phyloP scores from a whole-genome alignment of 2,113 vertebrate species.

The Electrona antarctica region DNA sequence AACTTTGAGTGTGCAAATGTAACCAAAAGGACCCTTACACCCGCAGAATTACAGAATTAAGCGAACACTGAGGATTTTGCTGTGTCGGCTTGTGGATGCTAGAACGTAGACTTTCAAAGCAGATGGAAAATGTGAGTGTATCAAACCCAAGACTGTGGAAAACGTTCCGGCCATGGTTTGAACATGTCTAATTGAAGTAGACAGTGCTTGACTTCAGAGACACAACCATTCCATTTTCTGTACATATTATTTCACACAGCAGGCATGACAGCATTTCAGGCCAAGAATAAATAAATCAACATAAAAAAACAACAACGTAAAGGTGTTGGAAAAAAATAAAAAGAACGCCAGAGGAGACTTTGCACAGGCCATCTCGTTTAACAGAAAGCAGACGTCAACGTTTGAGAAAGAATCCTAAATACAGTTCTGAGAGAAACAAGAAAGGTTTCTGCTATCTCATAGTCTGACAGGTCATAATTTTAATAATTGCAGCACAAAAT shows the following conservation, averaged over 20 bases:
- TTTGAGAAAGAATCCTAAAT: conserved; percentile 22
- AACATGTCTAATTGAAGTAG: conserved; percentile 74
- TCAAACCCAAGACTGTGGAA: conserved; percentile 64
- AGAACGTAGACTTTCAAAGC: conserved; percentile 53
- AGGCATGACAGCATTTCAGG: conserved; percentile 35
- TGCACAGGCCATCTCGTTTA: conserved; percentile 15
- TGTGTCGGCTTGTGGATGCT: conserved; percentile 35
- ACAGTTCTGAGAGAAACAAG: conserved; percentile 9
- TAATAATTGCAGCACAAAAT: conserved; percentile 11
- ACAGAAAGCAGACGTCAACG: conserved; percentile 41
- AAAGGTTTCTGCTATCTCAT: conserved; percentile 6
- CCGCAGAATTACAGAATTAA: too few relatives aligned
- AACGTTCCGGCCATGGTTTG: conserved; percentile 60
- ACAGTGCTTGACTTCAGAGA: conserved; percentile 61
- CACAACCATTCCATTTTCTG: conserved; percentile 67
- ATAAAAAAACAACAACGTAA: conserved; percentile 35
- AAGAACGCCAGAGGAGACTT: conserved; percentile 18
- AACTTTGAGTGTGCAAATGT: too few relatives aligned
- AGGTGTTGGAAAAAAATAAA: conserved; percentile 41
- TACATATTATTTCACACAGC: conserved; percentile 51
- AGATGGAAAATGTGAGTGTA: conserved; percentile 72
- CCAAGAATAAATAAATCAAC: conserved; percentile 59
- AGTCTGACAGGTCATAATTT: conserved; percentile 16
- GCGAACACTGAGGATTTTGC: not conserved
- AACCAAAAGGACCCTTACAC: too few relatives aligned